Evolutionary conservation across 2,797 vertebrate species (phyloP).

Genomic region (Aselliscus stoliczkanus): DNA sequence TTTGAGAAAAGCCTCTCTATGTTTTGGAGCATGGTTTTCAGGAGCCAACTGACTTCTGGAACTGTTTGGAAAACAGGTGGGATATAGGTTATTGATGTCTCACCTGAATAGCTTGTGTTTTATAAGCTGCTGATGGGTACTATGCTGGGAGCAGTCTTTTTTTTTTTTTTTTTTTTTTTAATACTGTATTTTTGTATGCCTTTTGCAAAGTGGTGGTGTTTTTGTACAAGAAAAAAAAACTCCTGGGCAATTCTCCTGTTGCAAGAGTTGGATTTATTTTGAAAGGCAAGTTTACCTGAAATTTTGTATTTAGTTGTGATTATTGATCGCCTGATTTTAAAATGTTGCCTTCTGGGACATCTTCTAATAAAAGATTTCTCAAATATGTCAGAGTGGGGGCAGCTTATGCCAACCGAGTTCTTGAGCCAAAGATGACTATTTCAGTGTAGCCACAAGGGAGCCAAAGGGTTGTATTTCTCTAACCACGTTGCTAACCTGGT

Average conservation of each 20-base stretch:
- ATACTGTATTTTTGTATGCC: conserved; percentile 88
- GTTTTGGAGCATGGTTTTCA: conserved; percentile 45
- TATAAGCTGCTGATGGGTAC: conserved; percentile 81
- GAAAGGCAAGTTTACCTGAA: conserved; percentile 60
- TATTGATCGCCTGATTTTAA: conserved; percentile 64
- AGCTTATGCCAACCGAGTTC: background rate
- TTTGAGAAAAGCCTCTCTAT: background rate
- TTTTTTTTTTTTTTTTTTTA: conserved; percentile 56
- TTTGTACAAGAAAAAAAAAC: conserved; percentile 64
- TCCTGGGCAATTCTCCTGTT: conserved; percentile 56
- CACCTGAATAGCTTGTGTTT: conserved; percentile 69
- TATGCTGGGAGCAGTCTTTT: conserved; percentile 76
- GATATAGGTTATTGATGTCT: conserved; percentile 48
- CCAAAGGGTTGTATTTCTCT: conserved; percentile 27
- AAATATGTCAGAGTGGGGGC: conserved; percentile 40
- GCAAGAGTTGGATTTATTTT: conserved; percentile 73
- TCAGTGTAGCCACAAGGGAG: background rate
- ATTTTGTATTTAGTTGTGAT: conserved; percentile 70
- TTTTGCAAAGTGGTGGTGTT: conserved; percentile 80
- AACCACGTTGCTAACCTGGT: conserved; percentile 62
- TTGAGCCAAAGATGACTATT: background rate
- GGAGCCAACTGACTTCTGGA: conserved; percentile 32
- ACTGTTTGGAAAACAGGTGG: conserved; percentile 27
- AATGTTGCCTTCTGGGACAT: conserved; percentile 67
- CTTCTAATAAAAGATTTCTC: conserved; percentile 74